Conservation (phyloP, 2,113 vertebrate species). For the Rissa tridactyla region DNA sequence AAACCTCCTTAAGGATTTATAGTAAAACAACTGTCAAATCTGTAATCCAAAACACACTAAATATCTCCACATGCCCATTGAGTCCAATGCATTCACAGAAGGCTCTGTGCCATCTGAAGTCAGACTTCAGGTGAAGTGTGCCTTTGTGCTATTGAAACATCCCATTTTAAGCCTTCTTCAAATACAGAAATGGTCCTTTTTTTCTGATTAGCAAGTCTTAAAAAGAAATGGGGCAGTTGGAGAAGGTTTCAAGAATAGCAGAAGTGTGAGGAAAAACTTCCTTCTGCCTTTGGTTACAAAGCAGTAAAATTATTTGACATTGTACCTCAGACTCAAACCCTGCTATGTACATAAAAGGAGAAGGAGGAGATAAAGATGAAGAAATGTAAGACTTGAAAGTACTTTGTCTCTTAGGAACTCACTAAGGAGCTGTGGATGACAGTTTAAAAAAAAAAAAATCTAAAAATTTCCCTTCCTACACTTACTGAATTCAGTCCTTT, state of each 20-base stretch:
- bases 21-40: not conserved
- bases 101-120: not conserved
- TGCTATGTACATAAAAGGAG: conserved; percentile 4
- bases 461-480: not conserved
- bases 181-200: not conserved
- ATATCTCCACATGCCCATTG: not conserved
- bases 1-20: not conserved
- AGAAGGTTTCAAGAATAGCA: not conserved
- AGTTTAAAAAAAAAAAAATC: not conserved
- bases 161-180: not conserved
- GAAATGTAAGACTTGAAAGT: conserved; percentile 14
- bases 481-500: not conserved
- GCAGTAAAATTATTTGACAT: not conserved
- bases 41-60: not conserved
- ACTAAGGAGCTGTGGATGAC: not conserved
- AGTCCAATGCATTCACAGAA: not conserved
- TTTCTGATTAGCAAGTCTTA: not conserved
- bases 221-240: not conserved
- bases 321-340: not conserved
- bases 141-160: not conserved
- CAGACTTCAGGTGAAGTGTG: not conserved
- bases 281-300: conserved; percentile 12
- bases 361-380: not conserved
- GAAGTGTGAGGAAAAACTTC: not conserved
- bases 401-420: not conserved